Evolutionary conservation across 2,113 vertebrate species (phyloP), one percentile per base, ranked within the genome.

Genomic region (Morone saxatilis): DNA sequence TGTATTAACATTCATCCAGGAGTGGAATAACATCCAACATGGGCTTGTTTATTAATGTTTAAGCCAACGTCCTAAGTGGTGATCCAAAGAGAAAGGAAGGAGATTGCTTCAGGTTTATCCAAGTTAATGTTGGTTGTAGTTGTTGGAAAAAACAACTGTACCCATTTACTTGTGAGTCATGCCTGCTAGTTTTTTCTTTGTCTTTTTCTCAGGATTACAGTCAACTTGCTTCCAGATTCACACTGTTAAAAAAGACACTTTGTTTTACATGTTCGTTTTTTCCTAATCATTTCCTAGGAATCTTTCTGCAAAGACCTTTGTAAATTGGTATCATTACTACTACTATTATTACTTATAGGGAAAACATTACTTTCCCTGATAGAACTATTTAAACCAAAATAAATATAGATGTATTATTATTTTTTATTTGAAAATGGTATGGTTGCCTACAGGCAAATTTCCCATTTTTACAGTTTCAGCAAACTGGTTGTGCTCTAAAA

Each of bases 131-230:
- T 61, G 14, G 1, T 20, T 7, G 41, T 61, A 10, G 1, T 20
- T 7, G 41, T 17, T 22, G 17, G 66, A 45, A 40, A 45, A 25
- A 48, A 43, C 36, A 13, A 53, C 36, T 13, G 19, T 4, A 60
- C 4, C 19, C 19, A 25, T 75, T 76, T 85, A 72, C 22, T 75
- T 71, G 48, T 51, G 53, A 78, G 69, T 78, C 72, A 80, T 69
- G 31, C 62, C 71, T 69, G 51, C 65, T 67, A 78, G 74, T 54
- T 62, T 19, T 45, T 47, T 43, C 41, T 67, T 74, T 80, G 59
- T 63, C 43, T 47, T 41, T 45, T 51, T 50, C 40, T 25, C 14
- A 59, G 54, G 12, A 59, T 71, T 20, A 14, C 22, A 36, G 4
- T 14, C 22, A 36, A 50, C 8, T 14, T 38, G 53, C 40, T 59